Conservation (phyloP, 2,888 invertebrate species). For the Caenorhabditis afra region DNA sequence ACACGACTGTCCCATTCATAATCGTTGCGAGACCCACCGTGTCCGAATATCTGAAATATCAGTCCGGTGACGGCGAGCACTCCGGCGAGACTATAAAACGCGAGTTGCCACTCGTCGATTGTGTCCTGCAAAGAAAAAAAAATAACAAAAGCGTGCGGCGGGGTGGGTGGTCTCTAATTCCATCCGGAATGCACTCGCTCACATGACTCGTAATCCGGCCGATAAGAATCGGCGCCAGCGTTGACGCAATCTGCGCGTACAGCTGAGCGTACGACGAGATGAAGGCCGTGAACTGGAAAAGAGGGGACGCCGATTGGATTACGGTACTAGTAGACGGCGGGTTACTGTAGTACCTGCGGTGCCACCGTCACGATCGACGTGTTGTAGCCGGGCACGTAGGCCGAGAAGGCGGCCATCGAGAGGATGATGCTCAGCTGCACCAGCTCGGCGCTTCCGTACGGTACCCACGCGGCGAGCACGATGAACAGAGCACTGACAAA, state of each 20-base stretch:
- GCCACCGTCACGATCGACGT: conserved; percentile 76
- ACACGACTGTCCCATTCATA: too few relatives aligned
- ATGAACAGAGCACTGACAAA: conserved; percentile 74
- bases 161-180: conserved; percentile 19
- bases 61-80: conserved; percentile 73
- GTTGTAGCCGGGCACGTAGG: conserved; percentile 78
- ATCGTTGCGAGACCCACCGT: conserved; percentile 57
- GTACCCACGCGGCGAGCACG: conserved; percentile 59
- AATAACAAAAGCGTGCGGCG: conserved; percentile 2
- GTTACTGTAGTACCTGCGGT: conserved; percentile 63
- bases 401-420: conserved; percentile 72
- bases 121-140: conserved; percentile 45
- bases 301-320: too few relatives aligned
- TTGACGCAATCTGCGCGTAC: conserved; percentile 72
- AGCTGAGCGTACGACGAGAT: conserved; percentile 76
- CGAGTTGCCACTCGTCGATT: conserved; percentile 69
- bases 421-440: conserved; percentile 68
- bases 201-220: conserved; percentile 74
- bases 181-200: conserved; percentile 1
- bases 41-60: conserved; percentile 74
- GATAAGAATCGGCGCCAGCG: conserved; percentile 73
- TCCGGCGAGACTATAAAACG: conserved; percentile 73
- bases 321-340: not conserved
- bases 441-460: conserved; percentile 48
- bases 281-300: conserved; percentile 74